Percentiles rank a stretch among this genome's conserved stretches.
Conservation (phyloP, 2,113 vertebrate species). For the Barnardius zonarius region DNA sequence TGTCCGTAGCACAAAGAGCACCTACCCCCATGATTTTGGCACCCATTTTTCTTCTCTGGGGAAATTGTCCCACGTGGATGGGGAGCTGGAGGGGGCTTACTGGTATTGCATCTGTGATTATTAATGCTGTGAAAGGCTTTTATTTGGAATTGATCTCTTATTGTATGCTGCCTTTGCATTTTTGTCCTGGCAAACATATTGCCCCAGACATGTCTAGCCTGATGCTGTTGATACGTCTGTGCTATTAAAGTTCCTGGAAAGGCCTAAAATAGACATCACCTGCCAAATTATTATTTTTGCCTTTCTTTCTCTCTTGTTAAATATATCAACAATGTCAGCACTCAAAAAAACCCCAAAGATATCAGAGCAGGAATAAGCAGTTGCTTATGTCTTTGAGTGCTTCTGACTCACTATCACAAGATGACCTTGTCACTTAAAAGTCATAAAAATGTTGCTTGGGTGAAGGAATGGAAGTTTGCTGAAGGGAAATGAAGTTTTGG, state of each 20-base stretch:
- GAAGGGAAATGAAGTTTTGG: neutral
- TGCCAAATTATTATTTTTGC: neutral
- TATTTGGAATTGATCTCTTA: neutral
- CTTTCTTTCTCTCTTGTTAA: neutral
- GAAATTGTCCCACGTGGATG: neutral
- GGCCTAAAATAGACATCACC: neutral
- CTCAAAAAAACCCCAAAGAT: neutral
- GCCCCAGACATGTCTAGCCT: neutral
- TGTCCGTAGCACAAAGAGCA: rapidly evolving
- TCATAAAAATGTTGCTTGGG: neutral
- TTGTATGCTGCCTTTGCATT: neutral
- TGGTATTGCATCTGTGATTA: rapidly evolving
- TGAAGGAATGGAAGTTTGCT: neutral
- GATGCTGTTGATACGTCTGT: neutral
- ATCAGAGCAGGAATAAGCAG: neutral
- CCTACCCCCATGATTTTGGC: rapidly evolving
- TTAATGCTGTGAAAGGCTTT: neutral
- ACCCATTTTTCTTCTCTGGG: neutral
- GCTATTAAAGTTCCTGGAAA: slow-evolving; percentile 21
- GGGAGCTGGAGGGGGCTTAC: neutral
- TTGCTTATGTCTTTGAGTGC: neutral
- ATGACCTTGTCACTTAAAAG: slow-evolving; percentile 15
- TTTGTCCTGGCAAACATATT: neutral
- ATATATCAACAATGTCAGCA: neutral
- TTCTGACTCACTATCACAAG: neutral